Percentiles rank a stretch among this genome's conserved stretches.
phyloP scores from a whole-genome alignment of 1,140 invertebrate genomes.

The Acromyrmex heyeri region DNA sequence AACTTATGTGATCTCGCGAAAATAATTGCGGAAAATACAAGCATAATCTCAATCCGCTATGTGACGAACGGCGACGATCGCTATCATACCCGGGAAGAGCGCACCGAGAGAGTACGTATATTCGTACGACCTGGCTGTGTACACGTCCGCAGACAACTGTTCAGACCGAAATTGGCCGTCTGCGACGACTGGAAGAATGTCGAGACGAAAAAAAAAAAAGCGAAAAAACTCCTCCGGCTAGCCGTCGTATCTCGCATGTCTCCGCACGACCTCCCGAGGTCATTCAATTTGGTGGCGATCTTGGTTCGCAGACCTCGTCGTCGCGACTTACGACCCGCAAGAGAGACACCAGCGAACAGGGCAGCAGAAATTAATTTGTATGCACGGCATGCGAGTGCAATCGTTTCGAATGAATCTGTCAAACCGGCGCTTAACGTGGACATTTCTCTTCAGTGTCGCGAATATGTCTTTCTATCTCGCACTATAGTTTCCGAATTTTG shows the following conservation, averaged over 20 bases:
- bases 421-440: neutral
- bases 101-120: slow-evolving; percentile 28
- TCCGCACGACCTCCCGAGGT: slow-evolving; percentile 45
- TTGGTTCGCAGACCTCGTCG: slow-evolving; percentile 34
- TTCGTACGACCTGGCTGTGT: slow-evolving; percentile 29
- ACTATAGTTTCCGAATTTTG: neutral
- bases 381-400: slow-evolving; percentile 25
- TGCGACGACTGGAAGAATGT: slow-evolving; percentile 40
- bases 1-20: slow-evolving; percentile 20
- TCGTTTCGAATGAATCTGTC: neutral
- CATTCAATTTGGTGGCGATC: slow-evolving; percentile 53
- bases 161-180: slow-evolving; percentile 45
- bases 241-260: slow-evolving; percentile 7
- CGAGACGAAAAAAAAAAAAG: slow-evolving; percentile 26
- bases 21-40: neutral
- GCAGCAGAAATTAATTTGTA: slow-evolving; percentile 50
- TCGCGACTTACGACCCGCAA: slow-evolving; percentile 6
- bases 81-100: slow-evolving; percentile 2
- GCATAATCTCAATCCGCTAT: neutral
- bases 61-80: neutral
- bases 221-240: slow-evolving; percentile 20
- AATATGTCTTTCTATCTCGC: neutral
- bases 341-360: neutral
- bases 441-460: neutral
- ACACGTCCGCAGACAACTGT: slow-evolving; percentile 59